These are phyloP conservation scores for Myoxocephalus aenaeus DNA, from an alignment of 2,797 vertebrate genomes.

Conservation along the genomic window DNA sequence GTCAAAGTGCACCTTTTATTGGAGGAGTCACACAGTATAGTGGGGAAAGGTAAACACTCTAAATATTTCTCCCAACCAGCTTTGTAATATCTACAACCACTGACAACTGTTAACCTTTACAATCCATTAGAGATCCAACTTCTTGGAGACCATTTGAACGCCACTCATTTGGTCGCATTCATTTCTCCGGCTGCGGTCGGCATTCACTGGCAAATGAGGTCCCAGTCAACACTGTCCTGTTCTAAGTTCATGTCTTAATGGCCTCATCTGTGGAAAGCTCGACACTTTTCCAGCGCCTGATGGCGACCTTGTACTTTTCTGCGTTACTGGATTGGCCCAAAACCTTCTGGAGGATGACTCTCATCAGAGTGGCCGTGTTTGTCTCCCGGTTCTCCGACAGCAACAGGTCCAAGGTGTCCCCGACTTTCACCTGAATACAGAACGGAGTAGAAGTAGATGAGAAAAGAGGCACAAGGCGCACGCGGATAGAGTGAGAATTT, in stretches of 20 bases:
- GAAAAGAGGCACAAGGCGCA: neutral
- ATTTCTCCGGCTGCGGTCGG: neutral
- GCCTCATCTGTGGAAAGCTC: slow-evolving; percentile 86
- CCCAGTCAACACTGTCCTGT: neutral
- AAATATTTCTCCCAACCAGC: neutral
- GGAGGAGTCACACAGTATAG: neutral
- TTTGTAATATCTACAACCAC: slow-evolving; percentile 4
- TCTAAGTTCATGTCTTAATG: slow-evolving; percentile 67
- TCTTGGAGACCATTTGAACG: neutral
- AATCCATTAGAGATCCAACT: slow-evolving; percentile 12
- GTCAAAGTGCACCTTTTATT: slow-evolving; percentile 57
- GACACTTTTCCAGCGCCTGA: slow-evolving; percentile 92
- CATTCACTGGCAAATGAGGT: neutral
- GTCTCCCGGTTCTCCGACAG: slow-evolving; percentile 87
- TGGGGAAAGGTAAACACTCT: slow-evolving; percentile 10
- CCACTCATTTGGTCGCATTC: neutral
- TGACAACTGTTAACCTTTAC: neutral
- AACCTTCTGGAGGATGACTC: slow-evolving; percentile 87
- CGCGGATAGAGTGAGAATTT: neutral
- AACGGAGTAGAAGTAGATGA: neutral
- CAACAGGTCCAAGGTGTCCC: slow-evolving; percentile 92
- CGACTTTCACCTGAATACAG: slow-evolving; percentile 89
- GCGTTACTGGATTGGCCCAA: slow-evolving; percentile 81
- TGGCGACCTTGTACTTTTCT: slow-evolving; percentile 88
- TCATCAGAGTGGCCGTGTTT: slow-evolving; percentile 88